Evolutionary conservation across 2,888 invertebrate genomes (phyloP).

Genomic region (Phalera bucephala): DNA sequence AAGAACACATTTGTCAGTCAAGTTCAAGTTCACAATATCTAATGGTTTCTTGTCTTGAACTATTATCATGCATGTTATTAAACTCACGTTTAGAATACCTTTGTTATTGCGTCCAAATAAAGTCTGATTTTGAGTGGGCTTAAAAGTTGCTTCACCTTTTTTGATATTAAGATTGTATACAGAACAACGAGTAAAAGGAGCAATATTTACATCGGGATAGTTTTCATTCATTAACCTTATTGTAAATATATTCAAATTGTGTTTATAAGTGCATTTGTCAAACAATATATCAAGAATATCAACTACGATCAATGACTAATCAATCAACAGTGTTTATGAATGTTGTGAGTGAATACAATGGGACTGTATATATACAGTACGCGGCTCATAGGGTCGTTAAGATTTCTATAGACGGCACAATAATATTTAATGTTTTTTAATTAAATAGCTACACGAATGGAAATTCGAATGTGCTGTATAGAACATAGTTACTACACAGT

Average conservation of each 20-base stretch:
- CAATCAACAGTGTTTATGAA: slow-evolving; percentile 23
- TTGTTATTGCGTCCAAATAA: slow-evolving; percentile 5
- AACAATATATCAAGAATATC: slow-evolving; percentile 30
- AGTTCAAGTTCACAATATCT: slow-evolving; percentile 41
- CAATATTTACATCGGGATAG: slow-evolving; percentile 20
- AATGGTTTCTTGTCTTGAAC: slow-evolving; percentile 17
- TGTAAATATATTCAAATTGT: slow-evolving; percentile 35
- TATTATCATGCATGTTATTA: slow-evolving; percentile 5
- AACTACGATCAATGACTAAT: slow-evolving; percentile 23
- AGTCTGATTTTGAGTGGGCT: slow-evolving; percentile 4
- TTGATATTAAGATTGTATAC: neutral
- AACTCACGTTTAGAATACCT: neutral
- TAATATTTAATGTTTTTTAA: neutral
- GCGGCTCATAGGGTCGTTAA: neutral
- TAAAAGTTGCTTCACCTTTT: slow-evolving; percentile 4
- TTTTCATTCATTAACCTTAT: slow-evolving; percentile 38
- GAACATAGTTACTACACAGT: too few relatives aligned
- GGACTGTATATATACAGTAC: slow-evolving; percentile 1
- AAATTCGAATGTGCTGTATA: neutral
- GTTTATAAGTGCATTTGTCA: slow-evolving; percentile 38
- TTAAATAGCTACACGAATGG: neutral
- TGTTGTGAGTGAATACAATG: slow-evolving; percentile 14
- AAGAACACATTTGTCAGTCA: slow-evolving; percentile 33
- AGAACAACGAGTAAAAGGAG: slow-evolving; percentile 10
- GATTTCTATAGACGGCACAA: neutral